A percentile compares a stretch with the other conserved stretches of the same genome.
phyloP scores from a whole-genome alignment of 2,797 vertebrate species.

The Sitta carolinensis region DNA sequence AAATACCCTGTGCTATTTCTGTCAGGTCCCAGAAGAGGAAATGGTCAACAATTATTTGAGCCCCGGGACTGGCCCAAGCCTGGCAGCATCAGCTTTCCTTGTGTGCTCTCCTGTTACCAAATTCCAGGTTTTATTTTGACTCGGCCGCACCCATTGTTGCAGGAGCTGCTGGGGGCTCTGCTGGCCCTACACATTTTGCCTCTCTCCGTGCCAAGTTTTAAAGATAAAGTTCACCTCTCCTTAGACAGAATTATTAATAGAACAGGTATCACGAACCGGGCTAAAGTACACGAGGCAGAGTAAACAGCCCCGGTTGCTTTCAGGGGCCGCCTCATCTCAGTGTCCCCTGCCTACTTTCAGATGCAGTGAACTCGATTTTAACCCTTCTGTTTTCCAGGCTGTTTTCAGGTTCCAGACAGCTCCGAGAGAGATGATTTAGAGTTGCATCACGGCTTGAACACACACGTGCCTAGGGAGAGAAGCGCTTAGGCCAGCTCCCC shows the following conservation, averaged over 20 bases:
- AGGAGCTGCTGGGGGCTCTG: neutral
- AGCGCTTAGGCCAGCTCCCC: neutral
- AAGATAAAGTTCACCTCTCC: slow-evolving; percentile 9
- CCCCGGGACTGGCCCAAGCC: neutral
- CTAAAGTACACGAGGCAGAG: neutral
- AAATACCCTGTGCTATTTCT: neutral
- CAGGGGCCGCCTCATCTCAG: neutral
- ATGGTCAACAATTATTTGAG: neutral
- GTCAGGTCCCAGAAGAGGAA: neutral
- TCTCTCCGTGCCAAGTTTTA: neutral
- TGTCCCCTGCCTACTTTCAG: neutral
- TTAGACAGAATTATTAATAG: slow-evolving; percentile 39
- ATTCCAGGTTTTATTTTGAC: slow-evolving; percentile 16
- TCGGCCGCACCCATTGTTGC: neutral
- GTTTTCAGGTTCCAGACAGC: neutral
- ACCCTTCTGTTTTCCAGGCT: neutral
- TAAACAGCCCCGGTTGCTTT: neutral
- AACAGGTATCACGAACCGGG: neutral
- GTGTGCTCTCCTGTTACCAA: neutral
- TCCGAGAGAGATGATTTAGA: neutral
- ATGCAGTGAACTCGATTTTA: neutral
- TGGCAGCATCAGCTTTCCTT: slow-evolving; percentile 14
- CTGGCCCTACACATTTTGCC: neutral
- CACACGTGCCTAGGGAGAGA: neutral
- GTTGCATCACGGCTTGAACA: neutral